Percentiles rank a stretch among this genome's conserved stretches.
Evolutionary conservation across 2,113 vertebrate genomes (phyloP).

Genomic region (Rhagologus leucostigma): DNA sequence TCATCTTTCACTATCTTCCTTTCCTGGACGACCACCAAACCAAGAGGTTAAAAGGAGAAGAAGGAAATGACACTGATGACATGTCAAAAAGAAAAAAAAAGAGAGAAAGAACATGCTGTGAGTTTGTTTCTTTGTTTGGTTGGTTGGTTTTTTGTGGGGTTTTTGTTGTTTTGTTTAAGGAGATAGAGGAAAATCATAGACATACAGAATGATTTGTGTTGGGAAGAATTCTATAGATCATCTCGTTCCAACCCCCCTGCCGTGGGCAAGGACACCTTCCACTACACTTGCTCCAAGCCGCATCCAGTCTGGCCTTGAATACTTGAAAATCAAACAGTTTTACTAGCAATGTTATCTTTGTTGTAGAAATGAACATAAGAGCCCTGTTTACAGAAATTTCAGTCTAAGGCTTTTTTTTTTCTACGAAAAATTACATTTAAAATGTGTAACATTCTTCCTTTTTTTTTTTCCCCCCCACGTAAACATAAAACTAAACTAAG

Average conservation of each 20-base stretch:
- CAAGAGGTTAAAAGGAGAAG: background rate
- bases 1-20: background rate
- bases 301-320: background rate
- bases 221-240: background rate
- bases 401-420: background rate
- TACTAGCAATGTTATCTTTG: accelerated
- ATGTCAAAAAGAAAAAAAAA: background rate
- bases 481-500: background rate
- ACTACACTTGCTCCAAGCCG: background rate
- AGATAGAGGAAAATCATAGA: background rate
- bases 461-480: background rate
- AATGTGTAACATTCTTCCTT: accelerated
- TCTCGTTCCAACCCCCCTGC: accelerated
- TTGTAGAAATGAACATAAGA: background rate
- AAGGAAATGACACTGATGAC: background rate
- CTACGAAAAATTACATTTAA: background rate
- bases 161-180: background rate
- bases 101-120: accelerated
- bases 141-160: no score
- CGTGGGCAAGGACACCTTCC: background rate
- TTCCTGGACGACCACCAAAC: background rate
- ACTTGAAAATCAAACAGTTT: background rate
- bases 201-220: background rate
- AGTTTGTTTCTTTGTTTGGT: background rate
- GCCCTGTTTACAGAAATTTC: background rate